phyloP scores from a whole-genome alignment of 2,797 vertebrate species.

The Varecia variegata region DNA sequence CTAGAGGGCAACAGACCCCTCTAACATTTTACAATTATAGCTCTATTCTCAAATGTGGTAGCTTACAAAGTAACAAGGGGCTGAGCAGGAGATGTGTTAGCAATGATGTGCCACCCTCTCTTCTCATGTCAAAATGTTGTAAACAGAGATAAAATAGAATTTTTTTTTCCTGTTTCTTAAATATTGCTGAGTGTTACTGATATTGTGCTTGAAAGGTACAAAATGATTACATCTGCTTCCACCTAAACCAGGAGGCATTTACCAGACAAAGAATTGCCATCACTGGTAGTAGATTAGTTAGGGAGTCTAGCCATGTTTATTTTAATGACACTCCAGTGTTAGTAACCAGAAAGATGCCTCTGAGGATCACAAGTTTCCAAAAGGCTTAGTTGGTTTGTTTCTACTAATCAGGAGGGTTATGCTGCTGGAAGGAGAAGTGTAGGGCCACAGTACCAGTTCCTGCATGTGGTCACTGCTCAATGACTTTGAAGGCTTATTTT shows the following conservation, averaged over 20 bases:
- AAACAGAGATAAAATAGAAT: constrained; percentile 36
- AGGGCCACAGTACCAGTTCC: neutral
- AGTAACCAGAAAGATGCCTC: neutral
- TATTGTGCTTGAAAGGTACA: constrained; percentile 3
- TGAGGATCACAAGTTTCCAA: neutral
- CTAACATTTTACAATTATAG: neutral
- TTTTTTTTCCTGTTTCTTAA: neutral
- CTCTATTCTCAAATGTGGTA: neutral
- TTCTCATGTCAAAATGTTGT: neutral
- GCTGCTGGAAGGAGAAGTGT: neutral
- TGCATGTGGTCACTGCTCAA: neutral
- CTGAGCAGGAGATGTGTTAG: neutral
- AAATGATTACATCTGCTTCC: neutral
- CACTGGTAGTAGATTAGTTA: neutral
- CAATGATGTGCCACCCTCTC: neutral
- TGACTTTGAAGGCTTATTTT: neutral
- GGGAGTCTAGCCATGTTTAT: neutral
- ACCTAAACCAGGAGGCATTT: neutral
- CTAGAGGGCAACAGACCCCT: neutral
- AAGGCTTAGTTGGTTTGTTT: neutral
- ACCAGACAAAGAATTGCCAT: neutral
- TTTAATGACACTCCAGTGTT: neutral
- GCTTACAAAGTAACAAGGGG: neutral
- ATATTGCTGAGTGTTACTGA: neutral
- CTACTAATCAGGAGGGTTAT: neutral